Conservation (phyloP, 2,797 vertebrate genomes). For the Pempheris klunzingeri region DNA sequence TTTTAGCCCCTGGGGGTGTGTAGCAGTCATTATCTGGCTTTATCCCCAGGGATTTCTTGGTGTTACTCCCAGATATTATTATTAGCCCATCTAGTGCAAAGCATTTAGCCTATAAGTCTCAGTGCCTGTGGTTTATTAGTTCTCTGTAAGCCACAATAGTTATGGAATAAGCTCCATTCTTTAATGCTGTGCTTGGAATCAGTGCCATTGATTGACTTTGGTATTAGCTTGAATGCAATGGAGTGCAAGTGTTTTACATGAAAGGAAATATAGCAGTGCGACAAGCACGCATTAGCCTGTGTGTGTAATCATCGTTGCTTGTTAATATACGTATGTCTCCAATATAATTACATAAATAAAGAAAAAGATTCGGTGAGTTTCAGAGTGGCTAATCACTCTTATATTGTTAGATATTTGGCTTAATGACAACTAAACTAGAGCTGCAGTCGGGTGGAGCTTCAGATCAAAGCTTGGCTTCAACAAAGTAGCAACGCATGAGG, state of each 20-base stretch:
- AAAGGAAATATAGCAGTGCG: constrained; percentile 35
- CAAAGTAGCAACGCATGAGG: constrained; percentile 23
- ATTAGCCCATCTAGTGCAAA: constrained; percentile 53
- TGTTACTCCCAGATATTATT: constrained; percentile 69
- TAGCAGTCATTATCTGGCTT: constrained; percentile 59
- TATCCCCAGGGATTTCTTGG: constrained; percentile 58
- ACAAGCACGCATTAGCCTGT: constrained; percentile 26
- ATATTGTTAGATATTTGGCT: constrained; percentile 37
- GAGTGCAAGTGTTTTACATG: constrained; percentile 45
- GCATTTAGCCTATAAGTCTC: constrained; percentile 55
- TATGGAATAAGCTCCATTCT: constrained; percentile 29
- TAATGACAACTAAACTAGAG: constrained; percentile 16
- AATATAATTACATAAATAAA: constrained; percentile 41
- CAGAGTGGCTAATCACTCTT: constrained; percentile 49
- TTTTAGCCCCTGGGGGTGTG: constrained; percentile 42
- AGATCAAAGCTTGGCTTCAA: constrained; percentile 13
- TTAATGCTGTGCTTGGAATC: constrained; percentile 37
- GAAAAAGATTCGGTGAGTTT: constrained; percentile 24
- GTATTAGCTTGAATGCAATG: constrained; percentile 30
- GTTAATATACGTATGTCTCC: constrained; percentile 37
- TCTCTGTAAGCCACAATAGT: constrained; percentile 43
- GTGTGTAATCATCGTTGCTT: constrained; percentile 43
- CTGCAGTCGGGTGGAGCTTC: neutral
- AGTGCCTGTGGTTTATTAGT: constrained; percentile 63
- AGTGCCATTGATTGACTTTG: constrained; percentile 39